Evolutionary conservation across 2,888 invertebrate species (phyloP), one percentile per base, ranked within the genome.

Genomic region (Platycheirus albimanus): DNA sequence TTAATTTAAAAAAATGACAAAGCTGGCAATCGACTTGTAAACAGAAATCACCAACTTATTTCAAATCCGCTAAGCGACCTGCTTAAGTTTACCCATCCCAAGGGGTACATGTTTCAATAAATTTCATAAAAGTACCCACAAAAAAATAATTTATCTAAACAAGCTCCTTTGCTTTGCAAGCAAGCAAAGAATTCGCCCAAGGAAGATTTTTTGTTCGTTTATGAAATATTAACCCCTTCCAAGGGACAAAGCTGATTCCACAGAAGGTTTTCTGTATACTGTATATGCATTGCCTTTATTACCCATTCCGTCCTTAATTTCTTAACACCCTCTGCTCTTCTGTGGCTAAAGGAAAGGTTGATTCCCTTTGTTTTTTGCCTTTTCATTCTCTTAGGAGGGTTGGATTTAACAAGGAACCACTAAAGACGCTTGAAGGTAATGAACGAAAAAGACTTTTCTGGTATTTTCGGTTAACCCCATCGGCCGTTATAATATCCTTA

Each of bases 371-470:
- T 56, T 38, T 13, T 19, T 20, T 3, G 7, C 5, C 38, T 5
- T 7, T 19, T 0, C 5, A 33, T 5, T 7, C n/a, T 0, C 19
- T 13, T n/a, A 8, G 15, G 13, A 20, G 54, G n/a, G 0, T 2
- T 0, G 15, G 7, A 41, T 41, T 58, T 33, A 61, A 33, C 30
- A 45, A 30, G 30, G 30, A 45, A 61, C 45, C 45, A 33, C n/a
- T 8, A 17, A 45, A 43, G 45, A 61, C 11, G 28, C 30, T 61
- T 17, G 11, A 45, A 13, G 8, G 3, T 45, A 61, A 45, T 30
- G 30, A 61, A 45, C 17, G 45, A 61, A 61, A 61, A 61, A 33
- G 45, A 30, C 17, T 45, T 61, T 61, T 33, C 30, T 45, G 45
- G 45, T 61, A 19, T 33, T 45, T 45, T 43, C 43, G 45, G 45